These are phyloP conservation scores for Galerucella nymphaeae DNA, from an alignment of 2,888 invertebrate species.

Conservation along the genomic window DNA sequence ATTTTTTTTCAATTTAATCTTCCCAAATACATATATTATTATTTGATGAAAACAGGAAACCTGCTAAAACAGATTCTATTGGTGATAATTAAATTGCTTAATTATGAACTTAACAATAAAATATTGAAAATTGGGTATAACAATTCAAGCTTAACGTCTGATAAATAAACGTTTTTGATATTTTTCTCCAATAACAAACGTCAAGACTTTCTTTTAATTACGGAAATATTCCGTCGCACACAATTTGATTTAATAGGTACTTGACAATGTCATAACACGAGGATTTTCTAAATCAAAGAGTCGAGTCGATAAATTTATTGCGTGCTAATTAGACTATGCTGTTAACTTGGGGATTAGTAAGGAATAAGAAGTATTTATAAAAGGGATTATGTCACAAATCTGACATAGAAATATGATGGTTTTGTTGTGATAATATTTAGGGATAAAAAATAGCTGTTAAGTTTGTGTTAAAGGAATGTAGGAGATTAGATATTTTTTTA, in stretches of 20 bases:
- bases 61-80: too few species aligned
- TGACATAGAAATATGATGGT: conserved; percentile 27
- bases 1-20: too few species aligned
- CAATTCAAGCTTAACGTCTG: background rate
- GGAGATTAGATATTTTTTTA: background rate
- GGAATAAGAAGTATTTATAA: conserved; percentile 34
- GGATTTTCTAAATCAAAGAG: conserved; percentile 38
- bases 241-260: conserved; percentile 22
- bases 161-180: background rate
- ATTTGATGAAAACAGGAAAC: too few species aligned
- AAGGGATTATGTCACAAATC: conserved; percentile 36
- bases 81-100: too few species aligned
- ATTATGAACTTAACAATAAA: too few species aligned
- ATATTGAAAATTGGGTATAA: too few species aligned
- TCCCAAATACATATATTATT: too few species aligned
- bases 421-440: conserved; percentile 12
- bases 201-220: background rate
- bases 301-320: conserved; percentile 39
- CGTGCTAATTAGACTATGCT: conserved; percentile 34
- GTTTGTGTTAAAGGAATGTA: background rate
- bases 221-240: background rate
- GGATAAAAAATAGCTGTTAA: background rate
- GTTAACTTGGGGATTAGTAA: conserved; percentile 37
- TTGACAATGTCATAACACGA: conserved; percentile 38
- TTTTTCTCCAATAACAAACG: background rate